phyloP scores from a whole-genome alignment of 2,113 vertebrate genomes.

The Melanocharis versteri region DNA sequence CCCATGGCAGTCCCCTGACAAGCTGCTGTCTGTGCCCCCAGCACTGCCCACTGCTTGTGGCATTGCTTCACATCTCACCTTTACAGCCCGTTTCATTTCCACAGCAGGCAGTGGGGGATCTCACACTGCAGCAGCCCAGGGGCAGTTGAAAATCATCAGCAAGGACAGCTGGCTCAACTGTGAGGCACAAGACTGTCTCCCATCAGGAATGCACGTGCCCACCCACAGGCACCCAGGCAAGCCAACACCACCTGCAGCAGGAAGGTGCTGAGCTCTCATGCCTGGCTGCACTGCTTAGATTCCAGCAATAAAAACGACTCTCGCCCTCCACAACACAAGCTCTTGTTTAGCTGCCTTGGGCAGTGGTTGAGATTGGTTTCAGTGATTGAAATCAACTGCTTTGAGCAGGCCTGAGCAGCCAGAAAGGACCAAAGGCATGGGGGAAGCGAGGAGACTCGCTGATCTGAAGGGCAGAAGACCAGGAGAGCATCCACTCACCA shows the following conservation, averaged over 20 bases:
- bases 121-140: neutral
- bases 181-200: neutral
- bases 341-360: neutral
- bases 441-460: accelerated
- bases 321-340: neutral
- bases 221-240: neutral
- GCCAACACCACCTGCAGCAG: accelerated
- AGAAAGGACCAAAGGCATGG: neutral
- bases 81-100: neutral
- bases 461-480: neutral
- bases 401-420: neutral
- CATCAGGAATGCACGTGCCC: accelerated
- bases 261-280: accelerated
- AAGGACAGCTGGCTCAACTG: neutral
- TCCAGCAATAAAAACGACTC: neutral
- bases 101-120: neutral
- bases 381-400: neutral
- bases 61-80: neutral
- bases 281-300: neutral
- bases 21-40: neutral
- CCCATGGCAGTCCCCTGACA: neutral
- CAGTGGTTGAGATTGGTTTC: neutral
- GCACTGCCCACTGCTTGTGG: neutral
- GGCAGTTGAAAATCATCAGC: neutral
- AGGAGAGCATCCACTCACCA: neutral